Conservation (phyloP, 2,113 vertebrate species). For the Aegotheles bennettii region DNA sequence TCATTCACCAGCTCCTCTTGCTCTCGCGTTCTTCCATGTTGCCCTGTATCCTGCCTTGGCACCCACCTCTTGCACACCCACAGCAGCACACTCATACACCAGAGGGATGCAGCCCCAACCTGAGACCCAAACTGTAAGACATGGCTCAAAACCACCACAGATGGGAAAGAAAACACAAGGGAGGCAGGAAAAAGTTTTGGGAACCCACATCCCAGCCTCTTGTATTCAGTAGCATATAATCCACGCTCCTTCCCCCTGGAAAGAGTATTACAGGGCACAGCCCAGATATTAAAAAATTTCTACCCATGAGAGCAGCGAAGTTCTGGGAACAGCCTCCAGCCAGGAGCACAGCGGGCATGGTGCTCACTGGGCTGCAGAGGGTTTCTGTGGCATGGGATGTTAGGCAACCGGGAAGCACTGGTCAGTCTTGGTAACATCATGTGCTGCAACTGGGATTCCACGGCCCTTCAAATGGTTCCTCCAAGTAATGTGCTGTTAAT, state of each 20-base stretch:
- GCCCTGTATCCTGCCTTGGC: neutral
- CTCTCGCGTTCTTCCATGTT: rapidly evolving
- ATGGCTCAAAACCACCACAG: neutral
- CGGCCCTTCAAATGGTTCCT: neutral
- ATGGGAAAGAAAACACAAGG: neutral
- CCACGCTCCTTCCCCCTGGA: neutral
- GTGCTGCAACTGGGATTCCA: neutral
- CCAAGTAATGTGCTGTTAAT: neutral
- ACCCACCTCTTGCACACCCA: neutral
- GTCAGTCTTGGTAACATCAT: rapidly evolving
- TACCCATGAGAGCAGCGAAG: neutral
- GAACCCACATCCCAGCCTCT: neutral
- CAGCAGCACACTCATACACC: rapidly evolving
- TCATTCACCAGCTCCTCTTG: neutral
- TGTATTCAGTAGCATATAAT: neutral
- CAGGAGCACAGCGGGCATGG: rapidly evolving
- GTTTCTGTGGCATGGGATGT: rapidly evolving
- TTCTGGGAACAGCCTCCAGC: neutral
- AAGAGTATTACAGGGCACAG: neutral
- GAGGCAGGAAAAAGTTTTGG: neutral
- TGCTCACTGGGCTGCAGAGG: rapidly evolving
- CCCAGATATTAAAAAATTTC: neutral
- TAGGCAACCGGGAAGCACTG: neutral
- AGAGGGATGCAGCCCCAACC: neutral
- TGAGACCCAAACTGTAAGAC: neutral